Evolutionary conservation across 2,797 vertebrate species (phyloP), one percentile per base, ranked within the genome.

Genomic region (Amniataba percoides): DNA sequence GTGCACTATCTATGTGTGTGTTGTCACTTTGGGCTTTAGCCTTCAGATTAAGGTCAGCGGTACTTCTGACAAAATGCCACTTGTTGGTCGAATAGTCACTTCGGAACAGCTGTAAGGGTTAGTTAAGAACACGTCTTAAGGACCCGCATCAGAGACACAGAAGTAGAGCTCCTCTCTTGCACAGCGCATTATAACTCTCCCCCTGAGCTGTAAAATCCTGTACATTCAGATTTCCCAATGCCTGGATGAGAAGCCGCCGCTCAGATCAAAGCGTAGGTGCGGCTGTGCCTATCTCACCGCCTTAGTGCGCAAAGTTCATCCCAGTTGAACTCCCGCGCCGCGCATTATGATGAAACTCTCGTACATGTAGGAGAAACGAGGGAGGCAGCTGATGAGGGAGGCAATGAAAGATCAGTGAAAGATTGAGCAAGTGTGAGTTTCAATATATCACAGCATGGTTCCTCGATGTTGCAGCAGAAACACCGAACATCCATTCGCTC

Each of bases 211-310:
- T 45, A 51, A 64, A 66, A 64, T 14, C 15, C 25, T 6, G 7
- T 63, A 57, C 34, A 76, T 66, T 52, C 66, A 58, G 27, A 51
- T 49, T 68, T 63, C 4, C 31, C 48, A 25, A 14, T 23, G 42
- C 14, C 14, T 31, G 43, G 61, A 42, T 69, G 51, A 76, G 67
- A 83, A 72, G 74, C 19, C 52, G 71, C 58, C 36, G 46, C 62
- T 25, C 21, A 23, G 58, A 76, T 83, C 63, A 81, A 73, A 58
- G 83, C 27, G 12, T 49, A 87, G 83, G 71, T 80, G 79, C n/a
- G 36, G 68, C 51, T 51, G 39, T 34, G 18, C 59, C 55, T 52
- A 65, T 65, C 52, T 71, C 34, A 5, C 23, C 2, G 3, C 53
- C 56, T 75, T 8, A 2, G 27, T 56, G 68, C 46, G 14, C 64